Conservation (phyloP, 2,797 vertebrate species). For the Trematomus bernacchii region DNA sequence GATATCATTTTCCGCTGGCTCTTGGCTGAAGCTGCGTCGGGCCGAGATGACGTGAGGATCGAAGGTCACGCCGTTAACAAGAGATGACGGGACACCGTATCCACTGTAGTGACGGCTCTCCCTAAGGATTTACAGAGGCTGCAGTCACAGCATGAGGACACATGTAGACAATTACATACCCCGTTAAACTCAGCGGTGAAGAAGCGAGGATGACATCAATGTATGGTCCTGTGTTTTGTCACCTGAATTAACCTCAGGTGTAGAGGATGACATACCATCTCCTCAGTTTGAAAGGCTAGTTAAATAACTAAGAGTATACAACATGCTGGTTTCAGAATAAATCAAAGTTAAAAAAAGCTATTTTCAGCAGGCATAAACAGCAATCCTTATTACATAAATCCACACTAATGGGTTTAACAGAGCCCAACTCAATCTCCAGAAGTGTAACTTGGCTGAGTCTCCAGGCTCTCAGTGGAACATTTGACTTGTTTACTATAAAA, state of each 20-base stretch:
- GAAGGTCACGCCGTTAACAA: constrained; percentile 43
- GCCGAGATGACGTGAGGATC: constrained; percentile 10
- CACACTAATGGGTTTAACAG: constrained; percentile 49
- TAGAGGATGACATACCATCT: not conserved
- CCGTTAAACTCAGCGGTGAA: constrained; percentile 35
- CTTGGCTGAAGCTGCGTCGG: constrained; percentile 10
- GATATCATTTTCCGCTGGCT: constrained; percentile 51
- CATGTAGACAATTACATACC: constrained; percentile 51
- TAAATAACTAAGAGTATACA: constrained; percentile 10
- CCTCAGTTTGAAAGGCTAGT: not conserved
- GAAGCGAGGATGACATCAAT: constrained; percentile 36
- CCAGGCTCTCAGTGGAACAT: constrained; percentile 42
- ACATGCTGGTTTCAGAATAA: constrained; percentile 17
- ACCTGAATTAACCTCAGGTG: constrained; percentile 2
- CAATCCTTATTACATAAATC: constrained; percentile 61
- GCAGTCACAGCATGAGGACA: constrained; percentile 36
- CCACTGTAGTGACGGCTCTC: constrained; percentile 16
- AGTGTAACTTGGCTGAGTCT: constrained; percentile 29
- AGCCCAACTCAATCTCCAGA: constrained; percentile 51
- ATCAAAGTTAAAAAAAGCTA: constrained; percentile 42
- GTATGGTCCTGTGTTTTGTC: constrained; percentile 8
- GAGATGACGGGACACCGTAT: constrained; percentile 42
- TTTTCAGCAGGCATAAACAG: constrained; percentile 48
- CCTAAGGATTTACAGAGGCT: constrained; percentile 15
- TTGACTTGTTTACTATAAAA: constrained; percentile 59